Percentiles rank a stretch among this genome's conserved stretches.
These are phyloP conservation scores for Noctilio leporinus DNA, from an alignment of 2,113 vertebrate species.

Conservation along the genomic window DNA sequence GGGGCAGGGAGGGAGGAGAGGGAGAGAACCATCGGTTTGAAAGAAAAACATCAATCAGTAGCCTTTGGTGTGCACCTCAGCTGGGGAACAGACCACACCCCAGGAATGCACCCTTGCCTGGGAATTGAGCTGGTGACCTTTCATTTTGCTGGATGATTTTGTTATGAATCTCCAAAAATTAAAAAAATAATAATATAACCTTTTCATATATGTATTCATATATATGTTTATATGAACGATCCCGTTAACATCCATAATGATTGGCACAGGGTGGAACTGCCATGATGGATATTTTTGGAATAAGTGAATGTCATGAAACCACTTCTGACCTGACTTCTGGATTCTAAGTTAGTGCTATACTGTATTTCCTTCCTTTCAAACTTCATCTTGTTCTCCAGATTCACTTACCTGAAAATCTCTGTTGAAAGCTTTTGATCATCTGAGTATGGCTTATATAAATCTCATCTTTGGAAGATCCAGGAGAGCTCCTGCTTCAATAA, in stretches of 20 bases:
- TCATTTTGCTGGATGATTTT: background rate
- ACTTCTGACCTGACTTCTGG: background rate
- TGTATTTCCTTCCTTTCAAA: background rate
- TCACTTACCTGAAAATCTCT: background rate
- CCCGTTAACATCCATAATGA: background rate
- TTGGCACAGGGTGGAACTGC: background rate
- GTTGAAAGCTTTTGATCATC: background rate
- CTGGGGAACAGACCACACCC: no score
- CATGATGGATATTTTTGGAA: background rate
- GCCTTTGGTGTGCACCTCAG: no score
- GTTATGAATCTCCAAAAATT: background rate
- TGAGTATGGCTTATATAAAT: background rate
- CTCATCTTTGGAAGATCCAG: background rate
- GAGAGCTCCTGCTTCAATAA: background rate
- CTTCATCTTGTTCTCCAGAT: background rate
- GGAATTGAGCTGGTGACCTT: no score
- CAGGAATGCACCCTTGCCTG: no score
- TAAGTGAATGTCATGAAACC: background rate
- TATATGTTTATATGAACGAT: background rate
- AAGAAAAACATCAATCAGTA: no score
- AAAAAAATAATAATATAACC: no score
- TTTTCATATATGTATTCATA: background rate
- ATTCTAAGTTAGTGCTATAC: background rate
- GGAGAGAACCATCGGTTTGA: no score
- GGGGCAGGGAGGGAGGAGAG: no score